Evolutionary conservation across 2,797 vertebrate genomes (phyloP), one percentile per base, ranked within the genome.

Genomic region (Etheostoma perlongum): DNA sequence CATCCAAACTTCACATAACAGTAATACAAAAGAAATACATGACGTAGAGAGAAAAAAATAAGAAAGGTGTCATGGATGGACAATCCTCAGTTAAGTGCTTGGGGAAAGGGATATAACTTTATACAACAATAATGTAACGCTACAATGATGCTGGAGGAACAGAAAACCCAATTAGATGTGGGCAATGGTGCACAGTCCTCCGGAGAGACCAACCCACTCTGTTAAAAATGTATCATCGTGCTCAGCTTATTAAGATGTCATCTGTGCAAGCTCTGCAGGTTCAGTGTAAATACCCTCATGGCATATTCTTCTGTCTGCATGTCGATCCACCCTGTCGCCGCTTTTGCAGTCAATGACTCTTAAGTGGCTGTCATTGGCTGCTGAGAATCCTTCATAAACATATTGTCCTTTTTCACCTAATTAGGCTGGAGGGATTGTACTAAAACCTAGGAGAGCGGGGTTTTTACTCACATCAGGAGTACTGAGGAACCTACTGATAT

Each of bases 401-500:
- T 94, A 90, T 92, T 94, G 88, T 85, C 88, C 81, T 93, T 94
- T 94, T 94, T 89, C 88, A 91, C 85, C 81, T 95, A 96, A 95
- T 96, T 95, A 95, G 92, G 79, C 94, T 93, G 88, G 87, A 92
- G 94, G 94, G 94, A 94, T 91, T 95, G 94, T 74, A 74, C 83
- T 86, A 87, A 91, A 90, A 88, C 74, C 53, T 42, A 53, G 73
- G 23, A 44, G 8, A 72, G 47, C 58, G 54, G 67, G 53, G 66
- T n/a, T 76, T 67, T 72, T 53, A 46, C 52, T 75, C 47, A 4
- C 66, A 67, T 36, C 58, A 7, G 62, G 47, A 49, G 55, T 67
- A 65, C 46, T 78, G 69, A 70, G 62, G 58, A 85, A 53, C 51
- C n/a, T 21, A 14, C 54, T 55, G 46, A 72, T 76, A 23, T 21